These are phyloP conservation scores for Spea bombifrons DNA, from an alignment of 2,113 vertebrate genomes.

Conservation along the genomic window DNA sequence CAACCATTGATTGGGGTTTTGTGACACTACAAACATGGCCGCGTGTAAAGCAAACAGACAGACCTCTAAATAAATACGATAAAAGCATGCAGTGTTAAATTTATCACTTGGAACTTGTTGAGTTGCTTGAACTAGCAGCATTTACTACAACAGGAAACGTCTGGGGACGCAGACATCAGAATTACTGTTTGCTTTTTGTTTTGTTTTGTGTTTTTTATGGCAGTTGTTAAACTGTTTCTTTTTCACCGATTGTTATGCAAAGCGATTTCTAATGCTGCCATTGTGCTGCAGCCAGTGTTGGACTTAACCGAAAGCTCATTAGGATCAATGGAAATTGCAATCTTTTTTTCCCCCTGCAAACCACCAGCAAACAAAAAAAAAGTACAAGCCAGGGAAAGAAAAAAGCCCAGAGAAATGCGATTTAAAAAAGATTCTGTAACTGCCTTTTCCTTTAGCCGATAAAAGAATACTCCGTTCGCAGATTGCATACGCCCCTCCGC, in stretches of 20 bases:
- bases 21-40: background rate
- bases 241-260: slow-evolving; percentile 58
- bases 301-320: slow-evolving; percentile 71
- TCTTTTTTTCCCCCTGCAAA: slow-evolving; percentile 55
- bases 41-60: too few species aligned
- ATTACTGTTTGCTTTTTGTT: slow-evolving; percentile 52
- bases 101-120: background rate
- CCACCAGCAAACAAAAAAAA: slow-evolving; percentile 63
- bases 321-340: slow-evolving; percentile 62
- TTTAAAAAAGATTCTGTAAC: slow-evolving; percentile 57
- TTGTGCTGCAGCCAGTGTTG: slow-evolving; percentile 54
- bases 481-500: slow-evolving; percentile 51
- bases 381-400: slow-evolving; percentile 25
- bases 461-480: slow-evolving; percentile 38
- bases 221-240: slow-evolving; percentile 53
- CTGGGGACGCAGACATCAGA: slow-evolving; percentile 27
- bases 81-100: background rate
- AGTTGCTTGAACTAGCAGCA: slow-evolving; percentile 6
- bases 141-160: slow-evolving; percentile 34
- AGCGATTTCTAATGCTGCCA: slow-evolving; percentile 54
- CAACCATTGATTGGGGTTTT: background rate
- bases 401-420: slow-evolving; percentile 60
- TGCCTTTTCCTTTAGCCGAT: slow-evolving; percentile 51
- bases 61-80: background rate
- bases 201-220: slow-evolving; percentile 53